These are phyloP conservation scores for Channa argus DNA, from an alignment of 2,113 vertebrate species.

Conservation along the genomic window DNA sequence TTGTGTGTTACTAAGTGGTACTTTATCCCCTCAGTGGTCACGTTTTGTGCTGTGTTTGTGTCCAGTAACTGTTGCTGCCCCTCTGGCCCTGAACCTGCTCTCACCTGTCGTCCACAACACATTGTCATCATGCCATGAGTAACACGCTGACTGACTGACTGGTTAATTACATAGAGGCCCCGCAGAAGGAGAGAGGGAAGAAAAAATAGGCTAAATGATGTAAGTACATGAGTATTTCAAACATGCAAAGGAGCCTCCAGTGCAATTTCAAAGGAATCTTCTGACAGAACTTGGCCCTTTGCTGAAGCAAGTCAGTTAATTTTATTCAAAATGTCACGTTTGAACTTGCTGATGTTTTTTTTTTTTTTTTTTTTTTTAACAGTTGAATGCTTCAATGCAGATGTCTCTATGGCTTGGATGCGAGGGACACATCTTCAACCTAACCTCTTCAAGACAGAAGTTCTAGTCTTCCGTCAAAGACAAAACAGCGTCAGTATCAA, in stretches of 20 bases:
- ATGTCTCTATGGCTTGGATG: neutral
- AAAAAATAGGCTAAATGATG: slow-evolving; percentile 62
- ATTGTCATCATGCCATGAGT: slow-evolving; percentile 33
- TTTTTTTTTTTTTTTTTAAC: slow-evolving; percentile 38
- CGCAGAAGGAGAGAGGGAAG: slow-evolving; percentile 19
- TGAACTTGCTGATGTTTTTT: slow-evolving; percentile 59
- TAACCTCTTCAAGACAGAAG: no score
- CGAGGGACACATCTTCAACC: no score
- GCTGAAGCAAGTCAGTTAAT: slow-evolving; percentile 60
- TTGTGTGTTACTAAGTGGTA: neutral
- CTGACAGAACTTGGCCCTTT: slow-evolving; percentile 33
- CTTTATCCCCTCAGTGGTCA: no score
- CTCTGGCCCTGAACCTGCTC: neutral
- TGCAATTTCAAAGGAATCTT: slow-evolving; percentile 70
- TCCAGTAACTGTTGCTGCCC: neutral
- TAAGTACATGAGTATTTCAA: slow-evolving; percentile 68
- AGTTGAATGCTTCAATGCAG: slow-evolving; percentile 30
- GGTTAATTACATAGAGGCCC: slow-evolving; percentile 49
- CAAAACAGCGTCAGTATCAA: no score
- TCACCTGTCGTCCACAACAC: slow-evolving; percentile 7
- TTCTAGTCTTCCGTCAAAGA: no score
- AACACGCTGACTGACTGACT: slow-evolving; percentile 44
- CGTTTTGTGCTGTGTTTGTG: neutral
- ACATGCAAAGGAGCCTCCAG: slow-evolving; percentile 50
- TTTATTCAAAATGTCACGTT: slow-evolving; percentile 67